phyloP scores from a whole-genome alignment of 2,888 invertebrate species.

The Erebia palarica region DNA sequence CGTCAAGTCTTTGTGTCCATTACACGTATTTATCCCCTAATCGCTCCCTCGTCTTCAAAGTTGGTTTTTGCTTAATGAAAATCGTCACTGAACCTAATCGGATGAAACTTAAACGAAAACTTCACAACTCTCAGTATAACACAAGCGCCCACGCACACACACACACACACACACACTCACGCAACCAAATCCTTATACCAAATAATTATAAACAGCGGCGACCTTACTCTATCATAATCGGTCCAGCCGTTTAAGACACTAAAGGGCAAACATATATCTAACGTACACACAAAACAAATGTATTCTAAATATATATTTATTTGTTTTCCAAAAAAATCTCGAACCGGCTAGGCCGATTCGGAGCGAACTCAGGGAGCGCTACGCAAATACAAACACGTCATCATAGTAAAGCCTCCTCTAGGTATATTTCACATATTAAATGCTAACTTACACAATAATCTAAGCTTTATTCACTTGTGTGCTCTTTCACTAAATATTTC shows the following conservation, averaged over 20 bases:
- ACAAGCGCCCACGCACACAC: slow-evolving; percentile 10
- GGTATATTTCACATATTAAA: slow-evolving; percentile 58
- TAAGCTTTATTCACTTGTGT: slow-evolving; percentile 56
- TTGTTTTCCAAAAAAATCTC: slow-evolving; percentile 1
- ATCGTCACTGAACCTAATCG: slow-evolving; percentile 31
- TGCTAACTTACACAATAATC: slow-evolving; percentile 55
- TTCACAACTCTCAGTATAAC: slow-evolving; percentile 22
- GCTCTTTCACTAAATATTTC: slow-evolving; percentile 53
- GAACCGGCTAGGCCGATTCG: slow-evolving; percentile 38
- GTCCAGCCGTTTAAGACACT: slow-evolving; percentile 38
- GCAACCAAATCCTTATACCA: slow-evolving; percentile 9
- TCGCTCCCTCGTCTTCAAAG: slow-evolving; percentile 27
- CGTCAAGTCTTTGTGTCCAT: slow-evolving; percentile 11
- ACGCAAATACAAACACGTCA: slow-evolving; percentile 44
- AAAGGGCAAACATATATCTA: slow-evolving; percentile 27
- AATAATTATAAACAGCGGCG: slow-evolving; percentile 21
- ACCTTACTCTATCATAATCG: slow-evolving; percentile 30
- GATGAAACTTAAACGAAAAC: slow-evolving; percentile 30
- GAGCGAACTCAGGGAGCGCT: slow-evolving; percentile 38
- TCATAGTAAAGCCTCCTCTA: slow-evolving; percentile 60
- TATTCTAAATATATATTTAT: slow-evolving; percentile 20
- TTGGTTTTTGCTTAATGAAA: neutral
- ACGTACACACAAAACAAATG: slow-evolving; percentile 26
- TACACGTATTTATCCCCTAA: slow-evolving; percentile 20
- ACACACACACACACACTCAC: slow-evolving; percentile 20